A percentile compares a stretch with the other conserved stretches of the same genome.
These are phyloP conservation scores for Amiota mariae DNA, from an alignment of 2,888 invertebrate genomes.

Conservation along the genomic window DNA sequence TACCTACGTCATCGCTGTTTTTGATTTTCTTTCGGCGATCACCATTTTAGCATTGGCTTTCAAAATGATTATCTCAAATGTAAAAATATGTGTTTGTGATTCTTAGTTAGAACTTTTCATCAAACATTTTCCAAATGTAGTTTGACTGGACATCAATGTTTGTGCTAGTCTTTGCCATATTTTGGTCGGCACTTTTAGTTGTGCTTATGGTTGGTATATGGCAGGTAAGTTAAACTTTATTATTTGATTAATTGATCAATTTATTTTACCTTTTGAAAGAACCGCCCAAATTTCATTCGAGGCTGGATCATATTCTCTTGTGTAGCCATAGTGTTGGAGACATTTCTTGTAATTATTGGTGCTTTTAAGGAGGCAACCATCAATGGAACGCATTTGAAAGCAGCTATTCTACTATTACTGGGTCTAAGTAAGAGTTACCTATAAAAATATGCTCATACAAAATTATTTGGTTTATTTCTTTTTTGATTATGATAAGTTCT, in stretches of 20 bases:
- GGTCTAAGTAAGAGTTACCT: slow-evolving; percentile 43
- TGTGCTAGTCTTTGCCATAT: slow-evolving; percentile 44
- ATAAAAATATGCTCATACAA: no score
- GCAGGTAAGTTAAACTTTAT: slow-evolving; percentile 38
- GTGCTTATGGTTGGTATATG: slow-evolving; percentile 50
- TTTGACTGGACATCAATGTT: slow-evolving; percentile 57
- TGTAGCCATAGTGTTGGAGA: slow-evolving; percentile 47
- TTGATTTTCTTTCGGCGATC: slow-evolving; percentile 50
- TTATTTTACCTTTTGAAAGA: slow-evolving; percentile 35
- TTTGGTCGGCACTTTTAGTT: slow-evolving; percentile 53
- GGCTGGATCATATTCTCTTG: slow-evolving; percentile 52
- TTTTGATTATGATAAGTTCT: slow-evolving; percentile 39
- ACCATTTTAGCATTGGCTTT: slow-evolving; percentile 48
- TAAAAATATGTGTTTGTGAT: slow-evolving; percentile 41
- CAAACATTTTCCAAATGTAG: slow-evolving; percentile 33
- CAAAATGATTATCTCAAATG: slow-evolving; percentile 38
- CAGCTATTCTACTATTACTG: slow-evolving; percentile 33
- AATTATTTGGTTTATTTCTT: no score
- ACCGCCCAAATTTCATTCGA: slow-evolving; percentile 36
- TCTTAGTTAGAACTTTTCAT: neutral
- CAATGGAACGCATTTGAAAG: slow-evolving; percentile 39
- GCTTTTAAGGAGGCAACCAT: slow-evolving; percentile 37
- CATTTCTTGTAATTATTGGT: slow-evolving; percentile 47
- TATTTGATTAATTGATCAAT: neutral
- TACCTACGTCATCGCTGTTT: slow-evolving; percentile 50